Evolutionary conservation across 2,797 vertebrate genomes (phyloP), one percentile per base, ranked within the genome.

Genomic region (Myoxocephalus aenaeus): DNA sequence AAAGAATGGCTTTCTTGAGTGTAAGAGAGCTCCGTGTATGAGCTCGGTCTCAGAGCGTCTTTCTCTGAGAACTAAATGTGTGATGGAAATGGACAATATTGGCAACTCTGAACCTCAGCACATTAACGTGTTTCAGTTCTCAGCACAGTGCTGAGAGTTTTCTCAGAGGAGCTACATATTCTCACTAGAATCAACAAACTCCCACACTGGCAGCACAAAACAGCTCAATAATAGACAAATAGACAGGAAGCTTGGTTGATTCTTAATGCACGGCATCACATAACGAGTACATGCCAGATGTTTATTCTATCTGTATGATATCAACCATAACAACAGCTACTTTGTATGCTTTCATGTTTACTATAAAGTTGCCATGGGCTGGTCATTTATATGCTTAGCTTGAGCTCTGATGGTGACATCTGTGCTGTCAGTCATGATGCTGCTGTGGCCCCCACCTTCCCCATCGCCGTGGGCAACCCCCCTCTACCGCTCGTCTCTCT

Each of bases 391-490:
- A 95, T 90, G 93, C 95, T 94, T 88, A 92, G 92, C 94, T 92
- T 93, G 89, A 91, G 84, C 92, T 92, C 92, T 95, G 94, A 94
- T 90, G 73, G 89, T 94, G 94, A 95, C 95, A 96, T 96, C 95
- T 95, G 94, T 92, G 94, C 92, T 96, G 96, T 96, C 96, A 96
- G 83, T 93, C 87, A 87, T 81, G 91, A 90, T 69, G 92, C 86
- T 76, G 73, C 80, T 87, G 91, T 83, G 76, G 90, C 94, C 94
- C 93, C 87, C 83, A 54, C 90, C 80, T 50, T 79, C 74, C 81
- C 87, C 77, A 77, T 93, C 71, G 91, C 95, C 93, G 85, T 88
- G 80, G 94, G 91, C 95, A 94, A 84, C 88, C 88, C 84, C 92
- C 95, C 94, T 78, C 84, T 89, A 83, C 89, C 40, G 57, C 65